Percentiles rank a stretch among this genome's conserved stretches.
These are phyloP conservation scores for Hypotaenidia okinawae DNA, from an alignment of 2,797 vertebrate genomes.

Conservation along the genomic window DNA sequence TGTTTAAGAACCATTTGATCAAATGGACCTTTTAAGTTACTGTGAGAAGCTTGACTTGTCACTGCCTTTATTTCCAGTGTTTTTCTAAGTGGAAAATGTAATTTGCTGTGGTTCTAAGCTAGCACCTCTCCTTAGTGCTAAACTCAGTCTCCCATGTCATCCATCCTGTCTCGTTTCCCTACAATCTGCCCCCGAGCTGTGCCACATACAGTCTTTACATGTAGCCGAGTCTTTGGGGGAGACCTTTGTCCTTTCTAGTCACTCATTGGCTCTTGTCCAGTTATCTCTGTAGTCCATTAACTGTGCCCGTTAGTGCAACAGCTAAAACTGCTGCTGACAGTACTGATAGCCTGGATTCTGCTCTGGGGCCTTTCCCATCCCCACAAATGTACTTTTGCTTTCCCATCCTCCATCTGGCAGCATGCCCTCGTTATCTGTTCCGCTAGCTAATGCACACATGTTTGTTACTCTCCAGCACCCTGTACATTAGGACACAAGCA, in stretches of 20 bases:
- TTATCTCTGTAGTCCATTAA: slow-evolving; percentile 69
- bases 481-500: neutral
- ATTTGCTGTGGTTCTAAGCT: neutral
- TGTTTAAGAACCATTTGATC: neutral
- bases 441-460: neutral
- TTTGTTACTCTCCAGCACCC: neutral
- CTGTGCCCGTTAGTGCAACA: neutral
- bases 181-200: neutral
- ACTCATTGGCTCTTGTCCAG: slow-evolving; percentile 1
- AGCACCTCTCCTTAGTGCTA: neutral
- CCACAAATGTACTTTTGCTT: neutral
- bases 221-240: neutral
- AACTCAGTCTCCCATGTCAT: neutral
- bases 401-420: neutral
- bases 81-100: neutral
- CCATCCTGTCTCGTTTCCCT: neutral
- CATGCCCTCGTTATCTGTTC: neutral
- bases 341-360: neutral
- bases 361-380: neutral
- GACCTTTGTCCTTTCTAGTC: slow-evolving; percentile 61
- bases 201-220: neutral
- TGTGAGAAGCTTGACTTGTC: neutral
- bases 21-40: neutral
- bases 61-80: neutral
- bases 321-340: neutral